Evolutionary conservation across 2,888 invertebrate genomes (phyloP).

Genomic region (Euzetes globulus): DNA sequence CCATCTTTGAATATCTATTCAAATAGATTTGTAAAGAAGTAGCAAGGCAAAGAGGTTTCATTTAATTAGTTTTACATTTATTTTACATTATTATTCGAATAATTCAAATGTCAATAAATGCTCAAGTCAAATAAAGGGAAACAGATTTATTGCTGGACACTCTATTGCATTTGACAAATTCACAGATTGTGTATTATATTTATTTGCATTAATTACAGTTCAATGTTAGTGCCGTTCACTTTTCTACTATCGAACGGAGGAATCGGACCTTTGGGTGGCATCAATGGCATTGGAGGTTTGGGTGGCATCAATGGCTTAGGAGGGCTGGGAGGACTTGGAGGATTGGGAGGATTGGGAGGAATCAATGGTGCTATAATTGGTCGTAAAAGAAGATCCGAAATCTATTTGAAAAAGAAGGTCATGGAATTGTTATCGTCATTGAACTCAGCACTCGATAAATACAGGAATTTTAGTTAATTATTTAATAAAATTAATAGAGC

Average conservation of each 20-base stretch:
- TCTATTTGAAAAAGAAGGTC: neutral
- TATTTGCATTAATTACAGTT: neutral
- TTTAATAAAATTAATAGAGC: neutral
- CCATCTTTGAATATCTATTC: too few relatives aligned
- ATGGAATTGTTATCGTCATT: neutral
- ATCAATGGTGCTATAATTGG: neutral
- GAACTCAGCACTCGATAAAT: neutral
- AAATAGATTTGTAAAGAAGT: too few relatives aligned
- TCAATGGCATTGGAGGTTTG: neutral
- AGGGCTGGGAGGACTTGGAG: neutral
- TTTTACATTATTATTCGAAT: too few relatives aligned
- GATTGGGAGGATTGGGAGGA: neutral
- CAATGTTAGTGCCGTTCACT: conserved; percentile 33
- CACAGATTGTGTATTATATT: too few relatives aligned
- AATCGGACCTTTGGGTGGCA: neutral
- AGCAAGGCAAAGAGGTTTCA: too few relatives aligned
- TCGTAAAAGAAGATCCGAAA: neutral
- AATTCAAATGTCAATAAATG: too few relatives aligned
- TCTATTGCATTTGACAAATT: too few relatives aligned
- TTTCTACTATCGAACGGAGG: conserved; percentile 18
- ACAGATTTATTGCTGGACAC: too few relatives aligned
- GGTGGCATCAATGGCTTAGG: neutral
- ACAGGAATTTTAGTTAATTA: neutral
- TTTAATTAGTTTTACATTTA: too few relatives aligned
- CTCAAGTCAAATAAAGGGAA: too few relatives aligned